Base-by-base conservation (phyloP, 1,140 invertebrate genomes). In the Musca vetustissima region DNA sequence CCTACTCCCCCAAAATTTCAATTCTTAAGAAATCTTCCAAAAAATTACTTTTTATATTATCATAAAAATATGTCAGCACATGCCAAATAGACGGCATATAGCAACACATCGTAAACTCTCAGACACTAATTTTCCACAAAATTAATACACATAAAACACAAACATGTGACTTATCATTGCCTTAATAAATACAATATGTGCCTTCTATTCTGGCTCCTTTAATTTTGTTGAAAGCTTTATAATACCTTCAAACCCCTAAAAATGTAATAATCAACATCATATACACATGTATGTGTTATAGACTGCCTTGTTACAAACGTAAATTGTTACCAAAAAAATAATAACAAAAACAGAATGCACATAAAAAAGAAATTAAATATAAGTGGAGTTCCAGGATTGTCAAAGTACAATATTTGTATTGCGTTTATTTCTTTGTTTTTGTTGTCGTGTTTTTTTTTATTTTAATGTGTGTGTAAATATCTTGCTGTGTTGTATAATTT, bases 191-290 rank as follows among this genome's bases (percentile, higher is more conserved):
- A n/a, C n/a, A n/a, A n/a, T n/a, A n/a, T n/a, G n/a, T n/a, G n/a
- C n/a, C n/a, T n/a, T n/a, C n/a, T n/a, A n/a, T n/a, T n/a, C n/a
- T n/a, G n/a, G 4, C 17, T 61, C 8, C 25, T 36, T 61, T 61
- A 61, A 61, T 61, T 61, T 61, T 61, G 57, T 61, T 61, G 57
- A 61, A 61, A 61, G 57, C 57, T 61, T 36, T 61, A 21, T 13
- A 61, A 36, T 11, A 15, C 21, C 57, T 25, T 13, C 28, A n/a
- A n/a, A n/a, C n/a, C n/a, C n/a, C n/a, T 52, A 17, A 43, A 43
- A 43, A 43, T 43, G 36, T 43, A 43, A 43, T 43, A 6, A 43
- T 32, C 28, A n/a, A n/a, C n/a, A n/a, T n/a, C n/a, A n/a, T n/a
- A n/a, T n/a, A n/a, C n/a, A n/a, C n/a, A 32, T 32, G 9, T 32